Percentiles rank a stretch among this genome's conserved stretches.
Evolutionary conservation across 2,888 invertebrate species (phyloP).

Genomic region (Yponomeuta sedellus): DNA sequence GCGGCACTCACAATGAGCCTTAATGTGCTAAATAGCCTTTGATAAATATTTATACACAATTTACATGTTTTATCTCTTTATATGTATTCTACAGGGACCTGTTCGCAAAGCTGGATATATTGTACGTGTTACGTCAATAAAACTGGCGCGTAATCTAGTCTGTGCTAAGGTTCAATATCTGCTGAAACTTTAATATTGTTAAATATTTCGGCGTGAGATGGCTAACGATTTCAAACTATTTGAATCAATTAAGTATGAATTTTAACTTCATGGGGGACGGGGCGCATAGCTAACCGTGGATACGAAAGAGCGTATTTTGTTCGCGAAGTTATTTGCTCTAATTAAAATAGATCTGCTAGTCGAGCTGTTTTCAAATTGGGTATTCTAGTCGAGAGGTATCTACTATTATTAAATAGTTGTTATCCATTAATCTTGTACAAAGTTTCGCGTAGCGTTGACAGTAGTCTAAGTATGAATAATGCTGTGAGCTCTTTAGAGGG

Average conservation of each 20-base stretch:
- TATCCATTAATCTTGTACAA: background rate
- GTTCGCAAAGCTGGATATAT: background rate
- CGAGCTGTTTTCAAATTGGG: background rate
- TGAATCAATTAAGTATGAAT: background rate
- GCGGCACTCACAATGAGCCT: conserved; percentile 47
- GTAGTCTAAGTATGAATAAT: background rate
- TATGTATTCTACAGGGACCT: background rate
- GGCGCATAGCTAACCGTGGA: background rate
- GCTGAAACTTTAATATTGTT: background rate
- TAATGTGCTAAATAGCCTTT: conserved; percentile 47
- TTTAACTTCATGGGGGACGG: background rate
- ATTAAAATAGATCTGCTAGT: background rate
- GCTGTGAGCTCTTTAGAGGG: background rate
- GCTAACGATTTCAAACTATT: background rate
- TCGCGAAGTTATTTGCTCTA: background rate
- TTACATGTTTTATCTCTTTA: background rate
- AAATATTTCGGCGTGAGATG: background rate
- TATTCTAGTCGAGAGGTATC: background rate
- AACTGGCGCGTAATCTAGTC: background rate
- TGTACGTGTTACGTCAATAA: background rate
- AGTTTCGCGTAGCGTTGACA: background rate
- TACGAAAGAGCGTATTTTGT: conserved; percentile 3
- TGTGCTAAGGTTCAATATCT: background rate
- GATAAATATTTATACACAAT: conserved; percentile 1
- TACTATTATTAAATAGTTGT: background rate